Evolutionary conservation across 2,888 invertebrate species (phyloP), one percentile per base, ranked within the genome.

Genomic region (Pollenia angustigena): DNA sequence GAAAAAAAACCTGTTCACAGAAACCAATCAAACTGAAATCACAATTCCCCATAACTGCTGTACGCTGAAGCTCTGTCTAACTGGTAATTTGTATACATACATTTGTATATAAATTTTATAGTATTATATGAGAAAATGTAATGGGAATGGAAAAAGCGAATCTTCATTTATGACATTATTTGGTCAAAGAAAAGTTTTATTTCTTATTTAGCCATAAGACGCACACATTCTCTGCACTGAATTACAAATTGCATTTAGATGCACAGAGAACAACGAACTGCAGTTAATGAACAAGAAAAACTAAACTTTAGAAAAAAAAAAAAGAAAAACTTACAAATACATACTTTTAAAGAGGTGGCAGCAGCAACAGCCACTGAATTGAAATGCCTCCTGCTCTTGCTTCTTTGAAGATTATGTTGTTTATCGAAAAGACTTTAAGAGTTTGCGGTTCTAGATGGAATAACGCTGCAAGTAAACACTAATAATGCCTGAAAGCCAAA

Each of bases 161-260:
- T 69, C 81, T 75, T 66, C 60, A 23, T 81, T 81, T 82, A 81
- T 72, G 79, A 50, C 76, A 71, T 76, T 76, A 80, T 82, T 85
- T 82, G 62, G 58, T 46, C 72, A 68, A 79, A 64, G 62, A 64
- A 18, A n/a, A 71, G 56, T 56, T 64, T 78, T 72, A 76, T 75
- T 82, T 78, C 86, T 74, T 87, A 87, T 85, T 81, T 87, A 87
- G 72, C 62, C 52, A 69, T 82, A 80, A 76, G 85, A 80, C 46
- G 82, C 76, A 88, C 72, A 88, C 69, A 76, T 62, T 76, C 68
- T 69, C 80, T 87, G 85, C 76, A 80, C 32, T 86, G 85, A 82
- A 85, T 85, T 82, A 52, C 80, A 84, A 85, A 86, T 58, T 85
- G 66, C 81, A 64, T 79, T 75, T 50, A 68, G 56, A 48, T 42